Conservation (phyloP, 2,113 vertebrate genomes). For the Zootoca vivipara region DNA sequence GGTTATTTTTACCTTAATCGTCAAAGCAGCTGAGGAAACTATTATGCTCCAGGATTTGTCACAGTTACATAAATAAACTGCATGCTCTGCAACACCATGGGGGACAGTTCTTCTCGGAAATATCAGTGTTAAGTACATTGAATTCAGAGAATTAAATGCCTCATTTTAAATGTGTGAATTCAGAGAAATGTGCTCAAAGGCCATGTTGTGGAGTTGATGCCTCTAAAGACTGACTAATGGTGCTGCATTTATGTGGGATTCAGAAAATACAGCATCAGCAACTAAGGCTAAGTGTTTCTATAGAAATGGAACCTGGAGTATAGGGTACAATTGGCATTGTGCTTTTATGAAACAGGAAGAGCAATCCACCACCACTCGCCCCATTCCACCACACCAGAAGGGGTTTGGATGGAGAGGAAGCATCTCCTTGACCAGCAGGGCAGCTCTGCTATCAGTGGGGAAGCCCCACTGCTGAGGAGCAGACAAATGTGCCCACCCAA, state of each 20-base stretch:
- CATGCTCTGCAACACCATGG: not conserved
- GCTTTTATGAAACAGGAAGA: no score
- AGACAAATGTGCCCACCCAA: no score
- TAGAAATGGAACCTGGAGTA: not conserved
- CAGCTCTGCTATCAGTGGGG: no score
- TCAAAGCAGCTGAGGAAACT: not conserved
- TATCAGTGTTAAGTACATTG: not conserved
- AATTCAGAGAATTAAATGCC: not conserved
- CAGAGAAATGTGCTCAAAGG: not conserved
- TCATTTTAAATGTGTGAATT: not conserved
- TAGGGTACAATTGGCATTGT: not conserved
- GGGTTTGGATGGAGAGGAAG: no score
- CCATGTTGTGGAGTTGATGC: not conserved
- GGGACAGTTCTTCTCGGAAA: not conserved
- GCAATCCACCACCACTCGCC: no score
- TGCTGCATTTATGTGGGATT: not conserved
- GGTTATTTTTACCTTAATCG: conserved; percentile 17
- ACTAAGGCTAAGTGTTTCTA: not conserved
- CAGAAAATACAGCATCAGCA: not conserved
- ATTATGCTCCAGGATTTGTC: conserved; percentile 11
- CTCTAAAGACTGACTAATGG: not conserved
- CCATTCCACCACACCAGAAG: no score
- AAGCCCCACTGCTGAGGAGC: no score
- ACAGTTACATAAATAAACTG: not conserved
- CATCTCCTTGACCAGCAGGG: no score